Evolutionary conservation across 1,140 invertebrate species (phyloP), one percentile per base, ranked within the genome.

Genomic region (Drosophila sp.): DNA sequence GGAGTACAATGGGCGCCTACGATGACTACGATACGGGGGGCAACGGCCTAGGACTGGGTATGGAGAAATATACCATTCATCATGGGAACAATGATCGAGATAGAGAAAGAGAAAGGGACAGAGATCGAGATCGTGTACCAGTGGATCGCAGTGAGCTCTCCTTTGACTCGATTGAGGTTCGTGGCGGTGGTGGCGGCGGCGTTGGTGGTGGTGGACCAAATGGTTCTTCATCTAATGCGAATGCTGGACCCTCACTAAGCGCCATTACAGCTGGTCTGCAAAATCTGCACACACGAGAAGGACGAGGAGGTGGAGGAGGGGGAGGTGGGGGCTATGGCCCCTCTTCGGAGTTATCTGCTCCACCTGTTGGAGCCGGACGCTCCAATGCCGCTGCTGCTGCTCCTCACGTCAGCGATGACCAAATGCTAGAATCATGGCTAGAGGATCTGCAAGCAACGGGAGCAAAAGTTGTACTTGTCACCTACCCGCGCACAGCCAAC

Each of bases 401-500:
- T 50, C 44, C 44, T 27, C 44, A 83, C 47, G 62, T 74, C 23
- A 89, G 80, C 56, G 84, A 91, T 50, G 89, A 91, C 72, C 84
- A 85, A 64, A 70, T 90, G 44, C 27, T 91, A 8, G 91, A 91
- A 40, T 94, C 94, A 66, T 97, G 95, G 95, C 93, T 96, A 64
- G 96, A 97, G 67, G 96, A 96, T 35, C 93, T 97, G n/a, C 92
- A 95, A 58, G 93, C 94, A 10, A 93, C 95, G 62, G 95, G 96
- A 60, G 96, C 95, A 7, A 96, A 97, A 92, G 95, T 98, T 62
- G 97, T 98, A 38, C 95, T 97, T 92, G 98, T 99, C 27, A 98
- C 97, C 38, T 98, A 98, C 93, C 98, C 98, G 1, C 94, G 98
- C 72, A 98, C 97, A 3, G 98, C 97, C n/a, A 98, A 99, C 93